Evolutionary conservation across 2,888 invertebrate genomes (phyloP).

Genomic region (Siphlonurus alternatus): DNA sequence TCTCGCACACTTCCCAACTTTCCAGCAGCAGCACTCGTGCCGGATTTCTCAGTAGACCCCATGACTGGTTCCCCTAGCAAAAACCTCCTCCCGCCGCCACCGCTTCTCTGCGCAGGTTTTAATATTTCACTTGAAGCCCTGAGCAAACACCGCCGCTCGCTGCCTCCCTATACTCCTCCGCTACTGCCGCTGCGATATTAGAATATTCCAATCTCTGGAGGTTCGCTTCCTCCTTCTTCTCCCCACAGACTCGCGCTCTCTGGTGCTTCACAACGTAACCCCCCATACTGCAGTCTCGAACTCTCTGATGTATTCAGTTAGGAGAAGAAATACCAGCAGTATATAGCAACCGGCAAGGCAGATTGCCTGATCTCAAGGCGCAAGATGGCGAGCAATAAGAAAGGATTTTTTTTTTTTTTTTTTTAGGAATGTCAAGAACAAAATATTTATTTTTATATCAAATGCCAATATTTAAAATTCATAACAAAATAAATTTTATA

Average conservation of each 20-base stretch:
- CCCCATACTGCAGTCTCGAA: too few species aligned
- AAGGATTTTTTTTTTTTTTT: too few species aligned
- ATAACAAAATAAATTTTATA: too few species aligned
- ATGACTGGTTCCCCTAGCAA: too few species aligned
- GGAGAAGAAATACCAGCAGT: not conserved
- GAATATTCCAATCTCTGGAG: conserved; percentile 20
- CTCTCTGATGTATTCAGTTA: not conserved
- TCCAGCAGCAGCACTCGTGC: not conserved
- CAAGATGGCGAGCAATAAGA: not conserved
- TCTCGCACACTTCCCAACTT: too few species aligned
- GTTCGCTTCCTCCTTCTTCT: conserved; percentile 9
- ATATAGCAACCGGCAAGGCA: not conserved
- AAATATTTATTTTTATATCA: too few species aligned
- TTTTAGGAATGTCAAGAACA: too few species aligned
- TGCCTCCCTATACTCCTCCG: not conserved
- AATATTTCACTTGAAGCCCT: conserved; percentile 20
- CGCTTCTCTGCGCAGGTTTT: conserved; percentile 16
- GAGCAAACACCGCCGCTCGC: conserved; percentile 16
- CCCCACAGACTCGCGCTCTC: not conserved
- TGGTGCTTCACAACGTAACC: too few species aligned
- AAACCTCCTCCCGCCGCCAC: not conserved
- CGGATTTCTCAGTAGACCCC: not conserved
- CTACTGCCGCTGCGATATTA: conserved; percentile 17
- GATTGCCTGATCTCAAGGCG: not conserved
- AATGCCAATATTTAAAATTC: too few species aligned